A percentile compares a stretch with the other conserved stretches of the same genome.
Evolutionary conservation across 2,113 vertebrate genomes (phyloP).

Genomic region (Tylochromis polylepis): DNA sequence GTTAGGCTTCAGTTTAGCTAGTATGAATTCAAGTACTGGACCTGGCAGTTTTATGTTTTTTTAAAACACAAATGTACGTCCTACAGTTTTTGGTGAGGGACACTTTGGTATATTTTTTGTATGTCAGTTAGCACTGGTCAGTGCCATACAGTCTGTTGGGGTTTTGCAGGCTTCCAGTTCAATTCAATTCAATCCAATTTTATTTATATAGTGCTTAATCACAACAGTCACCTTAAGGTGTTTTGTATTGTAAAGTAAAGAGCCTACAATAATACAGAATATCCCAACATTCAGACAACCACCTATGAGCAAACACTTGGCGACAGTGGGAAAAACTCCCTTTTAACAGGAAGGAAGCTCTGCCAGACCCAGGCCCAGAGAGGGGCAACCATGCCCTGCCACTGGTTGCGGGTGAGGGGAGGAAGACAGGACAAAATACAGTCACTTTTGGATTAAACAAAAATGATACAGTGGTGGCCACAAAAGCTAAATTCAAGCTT

Average conservation of each 20-base stretch:
- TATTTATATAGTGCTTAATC: neutral
- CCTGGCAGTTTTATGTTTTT: too few relatives aligned
- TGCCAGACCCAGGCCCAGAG: neutral
- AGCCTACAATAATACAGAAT: neutral
- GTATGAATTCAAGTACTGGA: neutral
- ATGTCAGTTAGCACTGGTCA: neutral
- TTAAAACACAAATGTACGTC: too few relatives aligned
- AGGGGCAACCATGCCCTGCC: neutral
- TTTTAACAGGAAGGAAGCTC: neutral
- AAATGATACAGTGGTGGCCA: neutral
- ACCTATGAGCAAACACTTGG: neutral
- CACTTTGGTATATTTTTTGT: neutral
- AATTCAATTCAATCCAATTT: neutral
- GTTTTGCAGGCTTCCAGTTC: neutral
- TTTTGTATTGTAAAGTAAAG: neutral
- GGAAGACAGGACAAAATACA: neutral
- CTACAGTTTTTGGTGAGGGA: neutral
- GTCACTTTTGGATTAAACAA: neutral
- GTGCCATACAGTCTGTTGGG: neutral
- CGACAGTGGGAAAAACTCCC: neutral
- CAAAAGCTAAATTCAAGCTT: neutral
- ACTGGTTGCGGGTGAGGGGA: neutral
- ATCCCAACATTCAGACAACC: neutral
- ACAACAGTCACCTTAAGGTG: neutral
- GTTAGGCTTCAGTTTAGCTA: neutral